These are phyloP conservation scores for Drosophila rhopaloa DNA, from an alignment of 1,140 invertebrate species.

Conservation along the genomic window DNA sequence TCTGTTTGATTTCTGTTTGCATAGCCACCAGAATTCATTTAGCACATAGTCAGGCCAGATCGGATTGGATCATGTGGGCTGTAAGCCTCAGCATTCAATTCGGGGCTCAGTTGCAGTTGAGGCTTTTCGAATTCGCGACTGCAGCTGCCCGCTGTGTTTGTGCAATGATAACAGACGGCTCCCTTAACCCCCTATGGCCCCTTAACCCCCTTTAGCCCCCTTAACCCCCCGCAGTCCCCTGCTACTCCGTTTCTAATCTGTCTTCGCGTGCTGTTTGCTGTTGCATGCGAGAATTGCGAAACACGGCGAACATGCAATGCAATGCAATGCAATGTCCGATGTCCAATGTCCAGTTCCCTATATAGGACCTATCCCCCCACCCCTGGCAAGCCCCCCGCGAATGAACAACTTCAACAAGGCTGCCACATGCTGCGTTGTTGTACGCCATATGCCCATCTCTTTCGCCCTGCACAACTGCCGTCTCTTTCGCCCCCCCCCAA, in stretches of 20 bases:
- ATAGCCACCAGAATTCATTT: slow-evolving; percentile 6
- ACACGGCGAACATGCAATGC: slow-evolving; percentile 75
- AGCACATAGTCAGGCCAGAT: background rate
- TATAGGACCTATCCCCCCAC: slow-evolving; percentile 4
- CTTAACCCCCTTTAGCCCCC: background rate
- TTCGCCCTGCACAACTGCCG: slow-evolving; percentile 15
- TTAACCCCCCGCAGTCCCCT: slow-evolving; percentile 24
- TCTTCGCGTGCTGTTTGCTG: slow-evolving; percentile 78
- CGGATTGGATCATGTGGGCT: slow-evolving; percentile 8
- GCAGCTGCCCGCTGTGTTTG: slow-evolving; percentile 60
- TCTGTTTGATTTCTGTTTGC: background rate
- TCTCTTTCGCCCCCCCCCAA: slow-evolving; percentile 21
- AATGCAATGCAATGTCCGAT: slow-evolving; percentile 36
- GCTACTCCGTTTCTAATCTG: slow-evolving; percentile 73
- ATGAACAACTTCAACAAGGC: slow-evolving; percentile 67
- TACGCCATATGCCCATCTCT: slow-evolving; percentile 39
- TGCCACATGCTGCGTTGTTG: slow-evolving; percentile 70
- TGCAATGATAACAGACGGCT: slow-evolving; percentile 67
- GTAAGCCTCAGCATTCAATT: slow-evolving; percentile 51
- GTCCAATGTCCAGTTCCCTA: slow-evolving; percentile 5
- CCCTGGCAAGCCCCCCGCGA: slow-evolving; percentile 12
- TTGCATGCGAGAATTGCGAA: slow-evolving; percentile 75
- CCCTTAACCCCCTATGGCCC: slow-evolving; percentile 14
- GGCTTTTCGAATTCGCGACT: slow-evolving; percentile 20
- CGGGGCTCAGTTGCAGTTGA: slow-evolving; percentile 34